Base-by-base conservation (phyloP, 1,140 invertebrate species). In the Megalopta genalis region DNA sequence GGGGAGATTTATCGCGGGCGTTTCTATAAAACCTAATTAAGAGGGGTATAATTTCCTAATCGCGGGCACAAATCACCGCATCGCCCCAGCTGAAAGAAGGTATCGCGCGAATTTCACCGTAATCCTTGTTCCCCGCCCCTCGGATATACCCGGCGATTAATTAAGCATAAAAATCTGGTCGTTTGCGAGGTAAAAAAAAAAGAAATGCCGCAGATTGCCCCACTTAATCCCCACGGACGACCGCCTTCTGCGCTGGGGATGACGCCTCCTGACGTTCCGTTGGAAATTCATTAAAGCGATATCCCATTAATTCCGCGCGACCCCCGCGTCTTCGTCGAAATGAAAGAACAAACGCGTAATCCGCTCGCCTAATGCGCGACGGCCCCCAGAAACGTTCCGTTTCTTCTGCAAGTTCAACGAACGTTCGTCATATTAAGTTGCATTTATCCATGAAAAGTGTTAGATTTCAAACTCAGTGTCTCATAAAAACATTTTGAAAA, bases 101-200 rank as follows among this genome's bases (percentile, higher is more conserved):
- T 86, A 75, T 86, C 82, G 83, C 66, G 77, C 80, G 87, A 86
- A 89, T 88, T 87, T 86, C 80, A 59, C 82, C 83, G 68, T 91
- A 89, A 91, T 89, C 87, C 80, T 57, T 71, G 77, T 81, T 83
- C 54, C 37, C 85, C 89, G 87, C 85, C 71, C 78, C 78, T 73
- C 84, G 85, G 87, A 92, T 91, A 92, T 91, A 91, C 90, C 89
- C 89, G 90, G 88, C 91, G 90, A 92, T 93, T 91, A 92, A 92
- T 92, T 92, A 88, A 82, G 86, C 87, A 88, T 90, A 90, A 92
- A 91, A 90, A 88, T 89, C 86, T 77, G 70, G 79, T 85, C 86
- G 86, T 88, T 89, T 86, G 72, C 71, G 81, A 82, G 80, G 66
- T 89, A 91, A 92, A 82, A 76, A 67, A 54, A 82, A 90, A 90